These are phyloP conservation scores for Anguilla japonica DNA, from an alignment of 2,113 vertebrate genomes.

Conservation along the genomic window DNA sequence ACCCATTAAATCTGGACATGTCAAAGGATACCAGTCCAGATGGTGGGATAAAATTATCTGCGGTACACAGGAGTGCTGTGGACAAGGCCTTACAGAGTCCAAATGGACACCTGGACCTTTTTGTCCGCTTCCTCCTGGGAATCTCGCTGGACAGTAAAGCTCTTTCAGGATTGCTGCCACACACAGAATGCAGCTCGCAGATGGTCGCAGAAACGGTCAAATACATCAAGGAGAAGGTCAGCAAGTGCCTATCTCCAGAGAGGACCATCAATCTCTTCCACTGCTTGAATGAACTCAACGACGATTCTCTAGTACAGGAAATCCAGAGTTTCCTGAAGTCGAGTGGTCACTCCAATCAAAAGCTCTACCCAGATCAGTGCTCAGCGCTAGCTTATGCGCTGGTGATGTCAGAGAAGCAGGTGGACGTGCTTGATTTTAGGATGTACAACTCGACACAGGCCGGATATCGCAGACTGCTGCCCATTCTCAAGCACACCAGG, in stretches of 20 bases:
- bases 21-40: background rate
- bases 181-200: background rate
- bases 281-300: conserved; percentile 24
- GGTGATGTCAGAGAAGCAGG: conserved; percentile 10
- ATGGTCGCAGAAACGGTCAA: conserved; percentile 16
- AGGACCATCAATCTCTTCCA: conserved; percentile 31
- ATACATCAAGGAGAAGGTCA: conserved; percentile 15
- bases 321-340: conserved; percentile 10
- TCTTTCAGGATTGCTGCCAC: background rate
- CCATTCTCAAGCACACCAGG: conserved; percentile 11
- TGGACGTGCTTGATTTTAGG: conserved; percentile 21
- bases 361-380: conserved; percentile 12
- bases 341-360: background rate
- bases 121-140: conserved; percentile 28
- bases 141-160: conserved; percentile 25
- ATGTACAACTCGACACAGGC: conserved; percentile 10
- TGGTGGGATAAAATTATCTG: background rate
- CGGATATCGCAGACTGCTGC: conserved; percentile 1
- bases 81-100: conserved; percentile 17
- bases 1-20: conserved; percentile 17
- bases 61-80: conserved; percentile 28
- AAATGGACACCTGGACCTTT: conserved; percentile 24
- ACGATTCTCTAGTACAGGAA: conserved; percentile 7
- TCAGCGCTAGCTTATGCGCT: conserved; percentile 31
- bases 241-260: conserved; percentile 5